Evolutionary conservation across 2,797 vertebrate genomes (phyloP), one percentile per base, ranked within the genome.

Genomic region (Carduelis carduelis): DNA sequence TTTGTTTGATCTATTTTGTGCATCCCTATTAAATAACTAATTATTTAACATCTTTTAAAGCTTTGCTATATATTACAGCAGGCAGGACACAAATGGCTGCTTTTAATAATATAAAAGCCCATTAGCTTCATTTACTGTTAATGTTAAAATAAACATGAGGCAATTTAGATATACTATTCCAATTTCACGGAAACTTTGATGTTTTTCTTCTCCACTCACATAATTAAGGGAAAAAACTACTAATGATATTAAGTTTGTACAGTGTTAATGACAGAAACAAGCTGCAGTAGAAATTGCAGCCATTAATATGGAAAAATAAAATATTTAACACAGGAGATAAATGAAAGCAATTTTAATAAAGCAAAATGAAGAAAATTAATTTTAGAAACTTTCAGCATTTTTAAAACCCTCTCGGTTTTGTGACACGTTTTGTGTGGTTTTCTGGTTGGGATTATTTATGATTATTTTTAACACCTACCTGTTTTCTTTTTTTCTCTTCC

Each of bases 71-170:
- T 96, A 97, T 98, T 98, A 96, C 93, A 97, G 97, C 97, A 97
- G 98, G 98, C 98, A 97, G 97, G 98, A 98, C 98, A 98, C 98
- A 98, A 98, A 98, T 97, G 98, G 97, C 97, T 97, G 98, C 98
- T 98, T 98, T 98, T 98, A 98, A 98, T 98, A 98, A 98, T 98
- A 98, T 98, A 98, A 98, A 98, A 98, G 97, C 98, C 98, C 98
- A 98, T 98, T 98, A 98, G 98, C 98, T 98, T 98, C 98, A 98
- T 98, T 98, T 98, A 98, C 98, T 98, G 98, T 98, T 98, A 98
- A 98, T 98, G 98, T 98, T 98, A 98, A 98, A 98, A 98, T 98
- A 98, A 98, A 98, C 98, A 98, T 98, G 98, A 98, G 98, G 98
- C 98, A 98, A 98, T 98, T 98, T 98, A 98, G 97, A 98, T 98